A percentile compares a stretch with the other conserved stretches of the same genome.
Conservation (phyloP, 1,140 invertebrate genomes). For the honey bee (Apis mellifera) region DNA sequence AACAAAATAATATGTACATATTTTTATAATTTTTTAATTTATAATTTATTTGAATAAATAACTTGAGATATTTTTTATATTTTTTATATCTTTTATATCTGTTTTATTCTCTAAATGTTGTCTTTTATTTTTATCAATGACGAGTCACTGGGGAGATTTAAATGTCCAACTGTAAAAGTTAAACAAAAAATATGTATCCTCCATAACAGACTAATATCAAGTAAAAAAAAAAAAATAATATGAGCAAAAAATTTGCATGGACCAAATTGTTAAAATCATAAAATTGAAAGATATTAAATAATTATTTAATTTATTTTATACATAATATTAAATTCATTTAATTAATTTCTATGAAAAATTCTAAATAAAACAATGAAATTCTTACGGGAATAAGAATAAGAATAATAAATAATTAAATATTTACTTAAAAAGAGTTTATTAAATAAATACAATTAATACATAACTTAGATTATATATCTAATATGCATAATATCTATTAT, state of each 20-base stretch:
- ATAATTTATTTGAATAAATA: neutral
- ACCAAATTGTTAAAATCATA: neutral
- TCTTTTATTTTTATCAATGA: neutral
- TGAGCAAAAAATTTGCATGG: neutral
- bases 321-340: neutral
- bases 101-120: neutral
- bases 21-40: neutral
- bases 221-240: neutral
- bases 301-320: neutral
- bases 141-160: neutral
- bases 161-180: neutral
- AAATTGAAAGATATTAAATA: neutral
- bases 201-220: neutral
- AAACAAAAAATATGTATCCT: neutral
- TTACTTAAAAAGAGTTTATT: too few relatives aligned
- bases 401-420: too few relatives aligned
- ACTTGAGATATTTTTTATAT: neutral
- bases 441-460: too few relatives aligned
- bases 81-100: too few relatives aligned
- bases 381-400: too few relatives aligned
- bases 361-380: neutral
- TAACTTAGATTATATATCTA: too few relatives aligned
- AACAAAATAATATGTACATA: too few relatives aligned
- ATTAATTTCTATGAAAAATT: neutral
- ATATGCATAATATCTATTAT: too few relatives aligned